Evolutionary conservation across 2,113 vertebrate species (phyloP), one percentile per base, ranked within the genome.

Genomic region (Atractosteus spatula): DNA sequence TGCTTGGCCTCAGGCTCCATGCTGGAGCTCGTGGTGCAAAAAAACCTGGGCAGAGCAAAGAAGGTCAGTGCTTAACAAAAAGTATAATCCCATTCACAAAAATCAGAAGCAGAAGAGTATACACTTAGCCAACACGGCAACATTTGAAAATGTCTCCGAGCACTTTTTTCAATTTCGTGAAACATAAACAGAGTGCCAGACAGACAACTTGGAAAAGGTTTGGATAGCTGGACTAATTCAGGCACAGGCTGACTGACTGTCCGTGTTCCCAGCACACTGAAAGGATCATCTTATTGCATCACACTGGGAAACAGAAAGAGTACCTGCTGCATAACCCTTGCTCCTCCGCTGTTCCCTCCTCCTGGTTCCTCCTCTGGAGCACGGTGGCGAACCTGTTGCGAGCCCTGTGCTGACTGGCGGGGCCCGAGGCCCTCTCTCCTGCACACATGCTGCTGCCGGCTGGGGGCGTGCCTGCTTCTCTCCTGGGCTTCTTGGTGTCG

Each of bases 321-420:
- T 90, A 97, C 97, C 97, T 95, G 94, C 97, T 99, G 86, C 79
- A 85, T 14, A 91, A 95, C 71, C 85, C 90, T 45, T 89, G 88
- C 70, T 87, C 87, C 10, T 89, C 72, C 45, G 90, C 82, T 7
- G 77, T 79, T 64, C 83, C 89, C 2, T 80, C 79, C 0, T 90
- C 88, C 80, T 90, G 83, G 76, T 94, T 94, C 81, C 92, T 93
- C 76, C 85, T 94, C 85, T 92, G 93, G 71, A 96, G 86, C 80
- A 96, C 77, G 0, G 89, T 91, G 63, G 95, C 93, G 68, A 99
- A 98, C 76, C 87, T 89, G 85, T 98, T 98, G 73, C 90, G 92
- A 42, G 79, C 64, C 3, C 47, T 81, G 0, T 77, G 82, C 8
- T 71, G 76, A 3, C 75, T 41, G n/a, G 51, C 41, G 12, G 59